These are phyloP conservation scores for Calyptomena viridis DNA, from an alignment of 2,113 vertebrate species.

Conservation along the genomic window DNA sequence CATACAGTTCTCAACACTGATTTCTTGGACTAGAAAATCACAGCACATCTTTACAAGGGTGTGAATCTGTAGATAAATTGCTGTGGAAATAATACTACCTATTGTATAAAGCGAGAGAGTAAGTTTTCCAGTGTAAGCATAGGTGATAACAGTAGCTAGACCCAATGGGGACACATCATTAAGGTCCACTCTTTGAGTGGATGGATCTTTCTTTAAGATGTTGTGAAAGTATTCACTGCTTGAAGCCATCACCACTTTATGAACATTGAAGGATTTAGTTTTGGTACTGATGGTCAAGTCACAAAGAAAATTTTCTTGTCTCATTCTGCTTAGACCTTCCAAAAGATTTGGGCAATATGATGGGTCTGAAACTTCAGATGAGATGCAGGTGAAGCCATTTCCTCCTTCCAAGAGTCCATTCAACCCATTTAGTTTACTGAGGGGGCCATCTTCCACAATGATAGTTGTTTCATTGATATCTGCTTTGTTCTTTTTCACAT, in stretches of 20 bases:
- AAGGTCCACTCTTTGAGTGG: conserved; percentile 89
- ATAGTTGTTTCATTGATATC: conserved; percentile 92
- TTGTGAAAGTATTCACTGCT: conserved; percentile 92
- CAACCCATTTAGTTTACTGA: conserved; percentile 90
- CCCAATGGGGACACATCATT: conserved; percentile 90
- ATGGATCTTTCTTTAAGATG: conserved; percentile 90
- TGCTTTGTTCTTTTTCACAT: conserved; percentile 89
- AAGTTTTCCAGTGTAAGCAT: conserved; percentile 95
- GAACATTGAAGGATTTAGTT: conserved; percentile 94
- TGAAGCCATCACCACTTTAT: conserved; percentile 96
- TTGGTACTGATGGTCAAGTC: conserved; percentile 93
- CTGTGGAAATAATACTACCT: conserved; percentile 92
- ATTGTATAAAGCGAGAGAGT: conserved; percentile 95
- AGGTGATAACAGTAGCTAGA: conserved; percentile 91
- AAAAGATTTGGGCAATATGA: conserved; percentile 90
- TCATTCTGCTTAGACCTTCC: conserved; percentile 93
- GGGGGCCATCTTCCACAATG: conserved; percentile 89
- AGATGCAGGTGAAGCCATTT: conserved; percentile 94
- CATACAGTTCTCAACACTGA: conserved; percentile 97
- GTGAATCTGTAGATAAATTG: conserved; percentile 88
- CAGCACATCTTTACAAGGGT: conserved; percentile 98
- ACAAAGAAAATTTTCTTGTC: conserved; percentile 92
- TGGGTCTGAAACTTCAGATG: conserved; percentile 89
- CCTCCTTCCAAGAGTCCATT: conserved; percentile 91
- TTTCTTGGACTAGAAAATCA: conserved; percentile 93